Evolutionary conservation across 2,113 vertebrate genomes (phyloP), one percentile per base, ranked within the genome.

Genomic region (Cariama cristata): DNA sequence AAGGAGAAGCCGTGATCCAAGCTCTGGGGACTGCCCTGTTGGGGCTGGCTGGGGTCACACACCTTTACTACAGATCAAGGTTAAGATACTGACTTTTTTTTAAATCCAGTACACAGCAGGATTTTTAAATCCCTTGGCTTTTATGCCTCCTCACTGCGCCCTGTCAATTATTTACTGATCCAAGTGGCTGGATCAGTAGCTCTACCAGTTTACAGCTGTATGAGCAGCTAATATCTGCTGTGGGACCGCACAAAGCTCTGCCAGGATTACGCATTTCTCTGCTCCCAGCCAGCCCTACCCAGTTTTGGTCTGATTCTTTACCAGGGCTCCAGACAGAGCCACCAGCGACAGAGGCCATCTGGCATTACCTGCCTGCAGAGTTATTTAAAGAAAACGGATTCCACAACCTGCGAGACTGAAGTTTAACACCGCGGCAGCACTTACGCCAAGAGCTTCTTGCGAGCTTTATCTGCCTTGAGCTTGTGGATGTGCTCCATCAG

Each of bases 401-500:
- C 66, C 55, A 4, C 11, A 30, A 8, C n/a, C 28, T 8, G 5
- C 66, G 5, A 8, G 18, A 23, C 7, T 1, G 2, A 28, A 23
- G 33, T 33, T 19, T 30, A 60, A 28, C 14, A 23, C 28, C 1
- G 68, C 21, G 12, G 58, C 58, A 33, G 72, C 28, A 99, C 99
- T 99, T 98, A 99, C 99, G 99, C 98, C 98, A 99, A 96, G 63
- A 99, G 99, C 99, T 99, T 99, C 99, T 99, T 99, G 98, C 99
- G 99, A 95, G 99, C 99, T 81, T 99, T 99, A 95, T 99, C 99
- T 3, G 99, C 99, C 99, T 99, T 99, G 95, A 99, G 98, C 92
- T 99, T 99, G 98, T 99, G 99, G 96, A 99, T 99, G 98, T 99
- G 99, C 93, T 99, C 99, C 99, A 99, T 99, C 42, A 99, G 99